A percentile compares a stretch with the other conserved stretches of the same genome.
phyloP scores from a whole-genome alignment of 2,113 vertebrate species.

The Stegostoma tigrinum region DNA sequence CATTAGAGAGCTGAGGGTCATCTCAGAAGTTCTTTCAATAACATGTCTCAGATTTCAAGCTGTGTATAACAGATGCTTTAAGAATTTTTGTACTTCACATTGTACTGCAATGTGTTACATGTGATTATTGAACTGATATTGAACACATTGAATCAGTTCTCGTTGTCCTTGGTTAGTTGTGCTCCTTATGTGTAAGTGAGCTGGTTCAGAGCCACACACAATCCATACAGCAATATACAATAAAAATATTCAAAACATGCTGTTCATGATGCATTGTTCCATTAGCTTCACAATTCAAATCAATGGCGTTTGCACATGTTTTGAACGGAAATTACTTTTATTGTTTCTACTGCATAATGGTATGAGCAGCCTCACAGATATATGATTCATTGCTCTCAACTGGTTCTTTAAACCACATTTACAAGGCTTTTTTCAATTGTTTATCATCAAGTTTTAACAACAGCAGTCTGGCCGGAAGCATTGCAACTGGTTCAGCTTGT shows the following conservation, averaged over 20 bases:
- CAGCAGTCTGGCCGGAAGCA: neutral
- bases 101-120: too few relatives aligned
- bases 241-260: neutral
- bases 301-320: neutral
- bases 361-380: neutral
- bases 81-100: too few relatives aligned
- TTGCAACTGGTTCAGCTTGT: neutral
- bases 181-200: too few relatives aligned
- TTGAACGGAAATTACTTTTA: neutral
- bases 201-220: too few relatives aligned
- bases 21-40: too few relatives aligned
- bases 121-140: too few relatives aligned
- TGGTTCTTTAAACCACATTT: neutral
- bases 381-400: neutral
- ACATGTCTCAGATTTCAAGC: too few relatives aligned
- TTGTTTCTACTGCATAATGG: neutral
- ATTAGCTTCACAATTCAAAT: neutral
- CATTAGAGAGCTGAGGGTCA: too few relatives aligned
- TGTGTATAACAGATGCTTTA: too few relatives aligned
- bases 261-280: neutral
- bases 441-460: neutral
- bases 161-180: too few relatives aligned
- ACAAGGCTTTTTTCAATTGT: neutral
- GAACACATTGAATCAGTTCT: too few relatives aligned
- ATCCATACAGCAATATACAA: too few relatives aligned